phyloP scores from a whole-genome alignment of 2,888 invertebrate species.

The Lacanobia oleracea region DNA sequence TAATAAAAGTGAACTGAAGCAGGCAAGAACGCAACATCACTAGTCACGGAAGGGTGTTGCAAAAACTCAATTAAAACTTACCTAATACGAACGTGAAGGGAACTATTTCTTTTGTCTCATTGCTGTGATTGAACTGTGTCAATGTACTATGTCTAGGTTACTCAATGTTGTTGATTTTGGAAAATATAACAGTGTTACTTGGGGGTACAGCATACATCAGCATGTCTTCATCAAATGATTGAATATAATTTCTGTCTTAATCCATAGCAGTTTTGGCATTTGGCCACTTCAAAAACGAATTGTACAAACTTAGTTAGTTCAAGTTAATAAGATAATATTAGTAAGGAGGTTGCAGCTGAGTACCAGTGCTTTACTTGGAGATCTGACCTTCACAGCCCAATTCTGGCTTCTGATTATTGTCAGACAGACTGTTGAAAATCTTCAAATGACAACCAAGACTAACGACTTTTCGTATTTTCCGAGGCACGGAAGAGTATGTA shows the following conservation, averaged over 20 bases:
- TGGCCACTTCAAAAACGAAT: neutral
- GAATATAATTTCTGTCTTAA: too few species aligned
- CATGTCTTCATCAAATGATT: neutral
- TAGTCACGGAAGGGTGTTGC: conserved; percentile 73
- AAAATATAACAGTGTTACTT: too few species aligned
- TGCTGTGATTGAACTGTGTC: conserved; percentile 66
- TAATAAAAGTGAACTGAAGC: conserved; percentile 62
- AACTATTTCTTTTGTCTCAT: conserved; percentile 68
- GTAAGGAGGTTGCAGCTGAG: neutral
- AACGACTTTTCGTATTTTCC: too few species aligned
- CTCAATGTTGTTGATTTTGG: conserved; percentile 14
- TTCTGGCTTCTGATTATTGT: too few species aligned
- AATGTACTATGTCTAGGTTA: conserved; percentile 31
- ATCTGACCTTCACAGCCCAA: too few species aligned
- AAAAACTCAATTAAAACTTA: conserved; percentile 85
- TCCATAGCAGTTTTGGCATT: neutral
- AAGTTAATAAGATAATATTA: neutral
- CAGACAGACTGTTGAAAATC: too few species aligned
- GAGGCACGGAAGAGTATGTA: too few species aligned
- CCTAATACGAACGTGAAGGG: conserved; percentile 73
- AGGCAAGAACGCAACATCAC: conserved; percentile 62
- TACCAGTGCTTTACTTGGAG: too few species aligned
- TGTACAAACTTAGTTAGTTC: neutral
- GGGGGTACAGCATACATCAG: too few species aligned
- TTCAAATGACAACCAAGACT: too few species aligned